Evolutionary conservation across 2,888 invertebrate species (phyloP), one percentile per base, ranked within the genome.

Genomic region (Heliconius aoede): DNA sequence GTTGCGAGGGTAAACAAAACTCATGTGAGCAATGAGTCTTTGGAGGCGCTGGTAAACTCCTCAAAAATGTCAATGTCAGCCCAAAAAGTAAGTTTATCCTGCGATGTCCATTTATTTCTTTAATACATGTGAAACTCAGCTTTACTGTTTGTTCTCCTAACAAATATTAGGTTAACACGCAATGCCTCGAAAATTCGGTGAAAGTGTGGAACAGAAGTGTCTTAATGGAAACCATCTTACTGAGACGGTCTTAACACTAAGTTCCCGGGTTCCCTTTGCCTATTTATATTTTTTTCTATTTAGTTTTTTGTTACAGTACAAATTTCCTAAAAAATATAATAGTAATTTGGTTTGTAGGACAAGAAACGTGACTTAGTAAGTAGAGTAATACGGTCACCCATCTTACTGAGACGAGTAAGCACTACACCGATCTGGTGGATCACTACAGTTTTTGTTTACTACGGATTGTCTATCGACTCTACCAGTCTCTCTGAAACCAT

Each of bases 401-500:
- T 92, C 21, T 88, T 96, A 5, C 85, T 95, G 1, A 86, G 95
- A 0, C 89, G 96, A 61, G 86, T 95, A 72, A 80, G 95, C 28
- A 95, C 95, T 74, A 96, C 96, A 73, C 96, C 96, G 24, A 93
- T 96, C 80, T 96, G 96, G 87, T 97, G 96, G 96, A 95, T 96
- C 51, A 95, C 96, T 0, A 96, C 96, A 80, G 95, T 96, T 0
- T 95, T 97, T 79, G 95, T 97, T 15, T 97, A 96, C 87, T 97
- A 96, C 83, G 97, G 97, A 0, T 88, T 97, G 24, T 96, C 96
- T 4, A 89, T 97, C 71, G 96, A 96, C 86, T 95, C 97, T 0
- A 96, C 96, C 0, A 91, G 95, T 1, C 88, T 97, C 51, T 95
- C 95, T 40, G 97, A 96, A 13, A 95, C 96, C 84, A 96, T 95